A percentile compares a stretch with the other conserved stretches of the same genome.
These are phyloP conservation scores for Strigamia crassipes DNA, from an alignment of 2,888 invertebrate species.

Conservation along the genomic window DNA sequence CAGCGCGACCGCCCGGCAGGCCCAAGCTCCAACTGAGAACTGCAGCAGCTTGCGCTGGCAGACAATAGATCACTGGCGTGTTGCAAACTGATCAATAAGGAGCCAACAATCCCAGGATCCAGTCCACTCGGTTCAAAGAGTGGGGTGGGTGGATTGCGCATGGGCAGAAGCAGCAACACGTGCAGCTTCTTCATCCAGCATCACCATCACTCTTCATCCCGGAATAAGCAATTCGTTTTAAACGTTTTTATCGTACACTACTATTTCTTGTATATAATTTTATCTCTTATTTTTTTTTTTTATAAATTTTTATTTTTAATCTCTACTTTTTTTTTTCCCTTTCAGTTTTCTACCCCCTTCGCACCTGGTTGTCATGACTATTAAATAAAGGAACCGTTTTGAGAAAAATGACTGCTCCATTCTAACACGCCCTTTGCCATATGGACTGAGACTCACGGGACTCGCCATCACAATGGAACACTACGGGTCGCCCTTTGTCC, in stretches of 20 bases:
- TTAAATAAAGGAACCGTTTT: constrained; percentile 18
- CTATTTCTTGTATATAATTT: not conserved
- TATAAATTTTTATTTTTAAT: no score
- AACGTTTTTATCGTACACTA: not conserved
- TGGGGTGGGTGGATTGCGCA: not conserved
- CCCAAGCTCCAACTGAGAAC: constrained; percentile 35
- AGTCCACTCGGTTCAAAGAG: not conserved
- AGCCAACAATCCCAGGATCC: constrained; percentile 33
- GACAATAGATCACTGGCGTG: constrained; percentile 44
- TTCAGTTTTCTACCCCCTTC: not conserved
- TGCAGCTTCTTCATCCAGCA: constrained; percentile 23
- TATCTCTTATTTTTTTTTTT: no score
- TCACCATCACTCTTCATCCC: constrained; percentile 1
- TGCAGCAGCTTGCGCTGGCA: constrained; percentile 44
- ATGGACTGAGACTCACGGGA: constrained; percentile 16
- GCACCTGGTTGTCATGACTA: constrained; percentile 6
- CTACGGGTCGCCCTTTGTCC: constrained; percentile 25
- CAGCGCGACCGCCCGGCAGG: constrained; percentile 13
- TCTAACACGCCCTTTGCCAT: constrained; percentile 12
- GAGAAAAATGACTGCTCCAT: constrained; percentile 23
- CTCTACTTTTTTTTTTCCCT: not conserved
- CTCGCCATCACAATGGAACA: not conserved
- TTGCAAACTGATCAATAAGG: constrained; percentile 40
- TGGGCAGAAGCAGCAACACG: not conserved
- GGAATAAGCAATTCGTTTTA: not conserved